Evolutionary conservation across 2,797 vertebrate species (phyloP).

Genomic region (Prionace glauca): DNA sequence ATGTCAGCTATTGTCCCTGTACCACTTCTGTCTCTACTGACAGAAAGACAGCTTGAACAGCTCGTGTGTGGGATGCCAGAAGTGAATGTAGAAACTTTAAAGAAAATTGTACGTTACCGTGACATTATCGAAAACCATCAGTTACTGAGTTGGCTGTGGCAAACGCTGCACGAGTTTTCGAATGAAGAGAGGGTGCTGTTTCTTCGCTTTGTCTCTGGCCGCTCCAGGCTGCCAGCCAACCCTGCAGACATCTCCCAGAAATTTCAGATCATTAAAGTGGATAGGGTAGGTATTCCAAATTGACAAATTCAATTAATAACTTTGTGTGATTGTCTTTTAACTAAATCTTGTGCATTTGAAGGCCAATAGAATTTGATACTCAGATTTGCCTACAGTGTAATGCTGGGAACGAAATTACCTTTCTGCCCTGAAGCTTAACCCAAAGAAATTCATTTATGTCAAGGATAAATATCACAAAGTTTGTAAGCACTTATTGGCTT

Average conservation of each 20-base stretch:
- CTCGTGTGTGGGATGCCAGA: constrained; percentile 71
- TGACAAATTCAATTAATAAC: not conserved
- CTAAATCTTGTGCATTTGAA: not conserved
- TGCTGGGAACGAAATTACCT: not conserved
- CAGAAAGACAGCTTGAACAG: constrained; percentile 71
- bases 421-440: not conserved
- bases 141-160: constrained; percentile 69
- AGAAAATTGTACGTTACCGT: constrained; percentile 72
- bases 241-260: constrained; percentile 68
- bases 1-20: constrained; percentile 74
- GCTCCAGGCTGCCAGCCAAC: constrained; percentile 69
- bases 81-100: constrained; percentile 71
- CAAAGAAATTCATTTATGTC: not conserved
- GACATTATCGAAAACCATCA: constrained; percentile 69
- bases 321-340: not conserved
- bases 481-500: not conserved
- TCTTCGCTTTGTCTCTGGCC: constrained; percentile 69
- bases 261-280: constrained; percentile 76
- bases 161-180: constrained; percentile 73
- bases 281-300: constrained; percentile 57
- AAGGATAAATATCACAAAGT: not conserved
- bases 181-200: constrained; percentile 74
- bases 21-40: constrained; percentile 69
- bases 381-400: not conserved
- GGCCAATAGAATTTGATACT: not conserved